phyloP scores from a whole-genome alignment of 2,888 invertebrate species.

The Auanema freiburgensis region DNA sequence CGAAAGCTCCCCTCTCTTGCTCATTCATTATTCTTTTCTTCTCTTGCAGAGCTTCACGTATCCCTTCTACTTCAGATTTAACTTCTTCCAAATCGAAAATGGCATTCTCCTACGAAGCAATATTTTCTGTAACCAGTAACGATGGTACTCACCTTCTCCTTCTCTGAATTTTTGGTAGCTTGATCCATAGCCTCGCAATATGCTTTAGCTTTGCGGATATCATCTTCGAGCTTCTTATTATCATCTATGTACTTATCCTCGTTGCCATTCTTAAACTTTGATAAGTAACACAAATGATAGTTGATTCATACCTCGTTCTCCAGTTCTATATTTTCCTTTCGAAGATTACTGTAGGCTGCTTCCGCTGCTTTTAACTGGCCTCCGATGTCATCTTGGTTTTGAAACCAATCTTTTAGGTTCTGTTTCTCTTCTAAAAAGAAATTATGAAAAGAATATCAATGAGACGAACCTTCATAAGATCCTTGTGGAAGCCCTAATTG shows the following conservation, averaged over 20 bases:
- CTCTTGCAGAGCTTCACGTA: conserved; percentile 1
- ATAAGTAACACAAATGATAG: not conserved
- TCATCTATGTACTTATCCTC: conserved; percentile 16
- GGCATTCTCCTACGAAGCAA: conserved; percentile 2
- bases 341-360: not conserved
- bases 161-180: not conserved
- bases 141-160: not conserved
- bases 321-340: conserved; percentile 9
- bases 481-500: too few species aligned
- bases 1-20: too few species aligned
- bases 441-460: too few species aligned
- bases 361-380: conserved; percentile 8
- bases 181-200: conserved; percentile 1
- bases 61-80: conserved; percentile 1
- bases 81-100: conserved; percentile 1
- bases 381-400: conserved; percentile 17
- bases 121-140: not conserved
- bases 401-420: conserved; percentile 12
- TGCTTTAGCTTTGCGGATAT: conserved; percentile 4
- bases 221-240: conserved; percentile 12
- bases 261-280: conserved; percentile 9
- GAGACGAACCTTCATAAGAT: too few species aligned
- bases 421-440: not conserved
- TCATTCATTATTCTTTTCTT: too few species aligned
- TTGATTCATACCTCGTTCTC: conserved; percentile 6